Percentiles rank a stretch among this genome's conserved stretches.
phyloP scores from a whole-genome alignment of 2,797 vertebrate genomes.

The Lacerta viridis region DNA sequence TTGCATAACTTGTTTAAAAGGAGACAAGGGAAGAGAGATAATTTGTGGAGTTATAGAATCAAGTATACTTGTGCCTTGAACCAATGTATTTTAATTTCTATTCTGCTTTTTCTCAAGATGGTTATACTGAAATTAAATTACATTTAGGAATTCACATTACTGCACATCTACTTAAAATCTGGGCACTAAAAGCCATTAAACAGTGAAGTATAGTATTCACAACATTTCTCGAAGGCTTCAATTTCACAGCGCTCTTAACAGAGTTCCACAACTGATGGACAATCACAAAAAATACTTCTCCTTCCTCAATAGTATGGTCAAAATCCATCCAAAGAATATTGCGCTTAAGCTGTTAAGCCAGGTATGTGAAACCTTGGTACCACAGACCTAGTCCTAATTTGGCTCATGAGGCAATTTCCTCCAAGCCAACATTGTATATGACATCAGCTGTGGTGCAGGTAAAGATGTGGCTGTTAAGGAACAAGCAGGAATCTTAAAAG shows the following conservation, averaged over 20 bases:
- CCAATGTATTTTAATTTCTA: background rate
- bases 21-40: background rate
- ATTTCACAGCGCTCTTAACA: background rate
- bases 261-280: background rate
- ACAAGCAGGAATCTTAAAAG: no score
- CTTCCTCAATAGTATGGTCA: background rate
- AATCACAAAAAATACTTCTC: background rate
- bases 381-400: no score
- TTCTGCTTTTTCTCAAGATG: background rate
- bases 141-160: background rate
- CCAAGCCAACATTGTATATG: no score
- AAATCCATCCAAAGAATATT: background rate
- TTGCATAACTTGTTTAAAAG: constrained; percentile 11
- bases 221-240: background rate
- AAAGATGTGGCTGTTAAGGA: no score
- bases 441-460: no score
- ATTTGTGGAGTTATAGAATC: background rate
- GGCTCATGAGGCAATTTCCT: no score
- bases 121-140: constrained; percentile 2
- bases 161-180: background rate
- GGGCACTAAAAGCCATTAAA: background rate
- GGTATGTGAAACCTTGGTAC: no score
- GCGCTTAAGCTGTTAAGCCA: background rate
- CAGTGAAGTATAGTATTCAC: background rate
- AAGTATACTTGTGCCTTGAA: background rate